Percentiles rank a stretch among this genome's conserved stretches.
These are phyloP conservation scores for Drosophila prosaltans DNA, from an alignment of 1,140 invertebrate genomes.

Conservation along the genomic window DNA sequence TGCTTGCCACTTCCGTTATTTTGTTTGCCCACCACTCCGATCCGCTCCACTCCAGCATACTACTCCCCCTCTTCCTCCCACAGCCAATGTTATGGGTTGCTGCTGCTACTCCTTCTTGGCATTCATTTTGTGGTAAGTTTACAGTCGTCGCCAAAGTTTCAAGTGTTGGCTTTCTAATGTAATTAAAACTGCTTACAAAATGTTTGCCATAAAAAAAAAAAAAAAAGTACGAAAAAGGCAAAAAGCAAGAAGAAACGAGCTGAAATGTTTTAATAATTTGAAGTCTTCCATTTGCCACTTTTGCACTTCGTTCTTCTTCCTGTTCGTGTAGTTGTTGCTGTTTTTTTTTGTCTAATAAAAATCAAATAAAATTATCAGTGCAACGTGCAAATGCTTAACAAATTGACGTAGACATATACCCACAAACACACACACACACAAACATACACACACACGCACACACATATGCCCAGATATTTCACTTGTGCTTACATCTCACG, in stretches of 20 bases:
- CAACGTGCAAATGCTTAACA: slow-evolving; percentile 82
- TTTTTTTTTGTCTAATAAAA: slow-evolving; percentile 69
- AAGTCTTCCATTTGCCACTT: neutral
- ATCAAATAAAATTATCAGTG: slow-evolving; percentile 81
- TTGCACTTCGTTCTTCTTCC: neutral
- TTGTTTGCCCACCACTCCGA: slow-evolving; percentile 22
- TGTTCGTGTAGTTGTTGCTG: slow-evolving; percentile 34
- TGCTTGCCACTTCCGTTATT: slow-evolving; percentile 22
- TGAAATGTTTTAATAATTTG: slow-evolving; percentile 13
- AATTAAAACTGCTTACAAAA: slow-evolving; percentile 70
- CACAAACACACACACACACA: slow-evolving; percentile 17
- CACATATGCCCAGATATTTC: slow-evolving; percentile 17
- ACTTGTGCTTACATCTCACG: slow-evolving; percentile 69
- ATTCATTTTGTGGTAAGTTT: slow-evolving; percentile 78
- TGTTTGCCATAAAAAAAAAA: slow-evolving; percentile 38
- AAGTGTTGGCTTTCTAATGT: slow-evolving; percentile 79
- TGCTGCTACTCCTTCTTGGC: slow-evolving; percentile 54
- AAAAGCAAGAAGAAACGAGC: slow-evolving; percentile 8
- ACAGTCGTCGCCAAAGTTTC: slow-evolving; percentile 65
- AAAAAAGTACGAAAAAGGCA: neutral
- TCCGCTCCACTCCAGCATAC: neutral
- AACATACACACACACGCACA: slow-evolving; percentile 17
- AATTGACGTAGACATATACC: slow-evolving; percentile 68
- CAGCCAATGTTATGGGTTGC: slow-evolving; percentile 5
- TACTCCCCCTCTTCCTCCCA: slow-evolving; percentile 26